Percentiles rank a stretch among this genome's conserved stretches.
Evolutionary conservation across 2,113 vertebrate species (phyloP).

Genomic region (Poeciliopsis occidentalis): DNA sequence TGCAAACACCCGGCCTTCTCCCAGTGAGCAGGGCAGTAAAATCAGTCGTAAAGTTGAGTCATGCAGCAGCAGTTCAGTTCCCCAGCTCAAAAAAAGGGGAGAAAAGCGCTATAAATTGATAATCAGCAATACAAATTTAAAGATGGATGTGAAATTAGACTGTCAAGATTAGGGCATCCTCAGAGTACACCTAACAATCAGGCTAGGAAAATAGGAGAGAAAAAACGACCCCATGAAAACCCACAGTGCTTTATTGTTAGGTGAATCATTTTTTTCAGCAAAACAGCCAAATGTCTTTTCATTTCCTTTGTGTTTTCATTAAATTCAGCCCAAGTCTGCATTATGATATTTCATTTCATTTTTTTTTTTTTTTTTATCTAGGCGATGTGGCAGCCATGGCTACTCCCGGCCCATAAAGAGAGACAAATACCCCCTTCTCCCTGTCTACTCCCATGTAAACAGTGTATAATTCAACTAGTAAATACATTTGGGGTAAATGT

Average conservation of each 20-base stretch:
- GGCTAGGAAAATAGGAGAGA: slow-evolving; percentile 34
- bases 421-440: slow-evolving; percentile 54
- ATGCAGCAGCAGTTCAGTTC: slow-evolving; percentile 49
- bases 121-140: slow-evolving; percentile 69
- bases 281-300: slow-evolving; percentile 24
- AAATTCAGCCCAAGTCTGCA: slow-evolving; percentile 18
- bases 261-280: neutral
- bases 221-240: slow-evolving; percentile 33
- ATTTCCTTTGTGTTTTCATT: slow-evolving; percentile 40
- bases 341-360: slow-evolving; percentile 3
- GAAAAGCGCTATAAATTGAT: slow-evolving; percentile 65
- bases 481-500: slow-evolving; percentile 77
- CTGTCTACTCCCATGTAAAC: slow-evolving; percentile 57
- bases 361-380: slow-evolving; percentile 22
- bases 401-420: slow-evolving; percentile 57
- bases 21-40: slow-evolving; percentile 57
- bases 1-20: slow-evolving; percentile 32
- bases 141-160: slow-evolving; percentile 60
- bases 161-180: slow-evolving; percentile 30
- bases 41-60: slow-evolving; percentile 69
- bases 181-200: slow-evolving; percentile 44
- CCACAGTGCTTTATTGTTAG: slow-evolving; percentile 2
- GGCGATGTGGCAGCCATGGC: slow-evolving; percentile 57
- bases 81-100: slow-evolving; percentile 43
- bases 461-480: slow-evolving; percentile 70